A percentile compares a stretch with the other conserved stretches of the same genome.
phyloP scores from a whole-genome alignment of 2,797 vertebrate species.

The Malurus splendens region DNA sequence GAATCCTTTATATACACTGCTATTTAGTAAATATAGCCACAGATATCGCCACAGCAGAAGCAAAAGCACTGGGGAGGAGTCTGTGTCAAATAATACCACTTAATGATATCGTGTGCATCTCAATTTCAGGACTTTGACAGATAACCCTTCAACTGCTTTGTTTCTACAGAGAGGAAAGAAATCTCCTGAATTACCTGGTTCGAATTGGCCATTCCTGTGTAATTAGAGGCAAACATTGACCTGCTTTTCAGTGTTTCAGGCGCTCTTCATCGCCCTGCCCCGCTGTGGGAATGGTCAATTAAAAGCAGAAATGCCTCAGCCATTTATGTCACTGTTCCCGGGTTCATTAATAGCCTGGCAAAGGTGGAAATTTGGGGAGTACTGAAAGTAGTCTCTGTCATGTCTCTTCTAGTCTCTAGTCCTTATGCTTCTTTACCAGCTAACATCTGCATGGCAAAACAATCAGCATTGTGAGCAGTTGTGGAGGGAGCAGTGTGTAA shows the following conservation, averaged over 20 bases:
- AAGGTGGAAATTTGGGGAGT: background rate
- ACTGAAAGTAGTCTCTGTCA: background rate
- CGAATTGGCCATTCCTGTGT: background rate
- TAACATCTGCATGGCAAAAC: background rate
- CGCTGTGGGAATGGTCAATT: background rate
- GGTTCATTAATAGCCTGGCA: constrained; percentile 47
- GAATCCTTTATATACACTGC: background rate
- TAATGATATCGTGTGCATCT: fast-evolving
- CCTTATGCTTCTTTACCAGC: background rate
- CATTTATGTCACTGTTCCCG: background rate
- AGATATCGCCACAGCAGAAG: background rate
- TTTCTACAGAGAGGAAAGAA: background rate
- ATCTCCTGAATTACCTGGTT: background rate
- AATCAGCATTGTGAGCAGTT: background rate
- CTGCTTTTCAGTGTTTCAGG: background rate
- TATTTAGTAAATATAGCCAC: background rate
- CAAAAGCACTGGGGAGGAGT: background rate
- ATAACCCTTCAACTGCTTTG: background rate
- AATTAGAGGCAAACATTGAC: background rate
- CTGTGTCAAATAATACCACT: background rate
- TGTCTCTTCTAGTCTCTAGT: background rate
- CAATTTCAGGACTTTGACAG: background rate
- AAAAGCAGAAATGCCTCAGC: background rate
- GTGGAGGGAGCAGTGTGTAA: background rate
- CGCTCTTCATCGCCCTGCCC: fast-evolving